phyloP scores from a whole-genome alignment of 1,140 invertebrate genomes.

The Pentalonia nigronervosa region DNA sequence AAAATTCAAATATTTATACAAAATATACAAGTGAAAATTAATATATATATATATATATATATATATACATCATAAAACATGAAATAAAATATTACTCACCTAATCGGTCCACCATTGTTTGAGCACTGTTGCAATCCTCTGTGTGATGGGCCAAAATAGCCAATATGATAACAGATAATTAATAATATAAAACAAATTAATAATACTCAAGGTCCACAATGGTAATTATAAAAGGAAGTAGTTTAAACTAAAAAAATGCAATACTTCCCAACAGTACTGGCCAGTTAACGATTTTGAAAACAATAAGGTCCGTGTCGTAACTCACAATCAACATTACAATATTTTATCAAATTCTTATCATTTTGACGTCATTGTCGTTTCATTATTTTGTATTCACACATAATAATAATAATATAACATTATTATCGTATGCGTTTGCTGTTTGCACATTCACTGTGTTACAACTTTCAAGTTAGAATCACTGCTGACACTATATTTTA shows the following conservation, averaged over 20 bases:
- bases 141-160: background rate
- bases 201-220: constrained; percentile 3
- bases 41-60: background rate
- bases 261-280: background rate
- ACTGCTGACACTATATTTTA: too few species aligned
- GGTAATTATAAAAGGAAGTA: constrained; percentile 22
- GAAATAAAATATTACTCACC: constrained; percentile 65
- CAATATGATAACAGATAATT: background rate
- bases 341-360: constrained; percentile 52
- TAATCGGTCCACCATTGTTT: constrained; percentile 69
- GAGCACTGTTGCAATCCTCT: constrained; percentile 57
- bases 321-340: constrained; percentile 26
- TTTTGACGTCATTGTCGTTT: constrained; percentile 36
- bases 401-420: background rate
- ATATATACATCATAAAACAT: background rate
- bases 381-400: background rate
- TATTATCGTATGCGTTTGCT: background rate
- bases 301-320: constrained; percentile 7
- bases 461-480: too few species aligned
- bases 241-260: background rate
- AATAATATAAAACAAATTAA: constrained; percentile 28
- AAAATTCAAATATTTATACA: constrained; percentile 63
- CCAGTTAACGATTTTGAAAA: constrained; percentile 32
- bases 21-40: background rate
- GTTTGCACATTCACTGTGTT: too few species aligned